Evolutionary conservation across 2,888 invertebrate genomes (phyloP).

Genomic region (Pteria penguin): DNA sequence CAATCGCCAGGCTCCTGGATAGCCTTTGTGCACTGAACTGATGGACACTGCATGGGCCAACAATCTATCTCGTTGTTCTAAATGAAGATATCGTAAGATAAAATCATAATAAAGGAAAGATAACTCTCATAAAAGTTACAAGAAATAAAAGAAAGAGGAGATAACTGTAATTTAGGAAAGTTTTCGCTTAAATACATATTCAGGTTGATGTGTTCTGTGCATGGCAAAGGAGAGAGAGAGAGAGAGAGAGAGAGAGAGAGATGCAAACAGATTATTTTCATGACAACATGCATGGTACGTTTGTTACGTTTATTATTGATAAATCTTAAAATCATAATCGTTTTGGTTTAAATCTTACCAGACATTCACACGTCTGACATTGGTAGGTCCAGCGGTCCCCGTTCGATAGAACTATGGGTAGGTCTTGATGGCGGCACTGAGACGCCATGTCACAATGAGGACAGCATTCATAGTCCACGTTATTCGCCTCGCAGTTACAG

Average conservation of each 20-base stretch:
- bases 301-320: too few species aligned
- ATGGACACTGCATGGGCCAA: conserved; percentile 92
- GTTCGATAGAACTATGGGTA: conserved; percentile 86
- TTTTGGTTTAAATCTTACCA: conserved; percentile 83
- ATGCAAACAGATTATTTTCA: too few species aligned
- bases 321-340: background rate
- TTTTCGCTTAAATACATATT: too few species aligned
- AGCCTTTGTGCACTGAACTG: conserved; percentile 84
- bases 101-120: too few species aligned
- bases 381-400: conserved; percentile 94
- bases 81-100: too few species aligned
- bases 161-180: too few species aligned
- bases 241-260: too few species aligned
- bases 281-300: background rate
- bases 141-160: too few species aligned
- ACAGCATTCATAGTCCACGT: conserved; percentile 84
- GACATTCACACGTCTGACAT: conserved; percentile 94
- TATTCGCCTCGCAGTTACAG: conserved; percentile 85
- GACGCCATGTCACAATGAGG: conserved; percentile 86
- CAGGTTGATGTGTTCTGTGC: too few species aligned
- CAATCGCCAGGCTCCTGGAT: conserved; percentile 86
- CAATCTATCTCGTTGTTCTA: conserved; percentile 93
- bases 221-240: too few species aligned
- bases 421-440: conserved; percentile 88
- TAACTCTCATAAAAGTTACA: too few species aligned